These are phyloP conservation scores for Amphipoea oculea DNA, from an alignment of 2,888 invertebrate species.

Conservation along the genomic window DNA sequence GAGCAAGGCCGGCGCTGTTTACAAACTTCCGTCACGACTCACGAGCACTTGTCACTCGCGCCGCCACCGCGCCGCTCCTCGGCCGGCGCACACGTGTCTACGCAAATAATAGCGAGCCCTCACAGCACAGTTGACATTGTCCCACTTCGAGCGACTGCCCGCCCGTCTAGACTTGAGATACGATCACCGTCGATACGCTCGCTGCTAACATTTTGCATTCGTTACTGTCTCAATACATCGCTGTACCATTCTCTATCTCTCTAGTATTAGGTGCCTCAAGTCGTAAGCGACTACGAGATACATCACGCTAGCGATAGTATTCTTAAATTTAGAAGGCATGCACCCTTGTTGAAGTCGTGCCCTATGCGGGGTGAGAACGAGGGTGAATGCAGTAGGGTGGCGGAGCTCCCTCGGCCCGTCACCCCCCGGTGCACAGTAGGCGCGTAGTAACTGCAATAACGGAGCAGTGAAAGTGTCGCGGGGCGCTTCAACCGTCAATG, in stretches of 20 bases:
- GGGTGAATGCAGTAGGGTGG: constrained; percentile 88
- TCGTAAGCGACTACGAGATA: constrained; percentile 66
- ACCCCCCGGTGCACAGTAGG: constrained; percentile 86
- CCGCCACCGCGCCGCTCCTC: constrained; percentile 70
- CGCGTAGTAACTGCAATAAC: constrained; percentile 90
- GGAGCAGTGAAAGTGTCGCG: constrained; percentile 91
- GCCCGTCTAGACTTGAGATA: constrained; percentile 85
- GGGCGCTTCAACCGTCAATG: constrained; percentile 90
- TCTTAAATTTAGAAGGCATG: constrained; percentile 83
- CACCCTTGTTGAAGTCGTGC: constrained; percentile 83
- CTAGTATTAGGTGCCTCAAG: constrained; percentile 52
- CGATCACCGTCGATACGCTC: constrained; percentile 80
- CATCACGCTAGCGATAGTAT: constrained; percentile 72
- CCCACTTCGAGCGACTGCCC: constrained; percentile 81
- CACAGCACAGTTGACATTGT: constrained; percentile 88
- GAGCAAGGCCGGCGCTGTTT: constrained; percentile 89
- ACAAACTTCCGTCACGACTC: constrained; percentile 88
- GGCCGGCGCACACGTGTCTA: constrained; percentile 83
- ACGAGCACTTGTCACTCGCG: constrained; percentile 85
- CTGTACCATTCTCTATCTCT: constrained; percentile 44
- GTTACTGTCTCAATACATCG: constrained; percentile 67
- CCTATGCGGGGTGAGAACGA: constrained; percentile 80
- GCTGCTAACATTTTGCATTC: constrained; percentile 77
- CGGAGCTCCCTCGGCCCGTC: constrained; percentile 74
- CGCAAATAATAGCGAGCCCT: constrained; percentile 89